Evolutionary conservation across 2,113 vertebrate species (phyloP).

Genomic region (Charina bottae): DNA sequence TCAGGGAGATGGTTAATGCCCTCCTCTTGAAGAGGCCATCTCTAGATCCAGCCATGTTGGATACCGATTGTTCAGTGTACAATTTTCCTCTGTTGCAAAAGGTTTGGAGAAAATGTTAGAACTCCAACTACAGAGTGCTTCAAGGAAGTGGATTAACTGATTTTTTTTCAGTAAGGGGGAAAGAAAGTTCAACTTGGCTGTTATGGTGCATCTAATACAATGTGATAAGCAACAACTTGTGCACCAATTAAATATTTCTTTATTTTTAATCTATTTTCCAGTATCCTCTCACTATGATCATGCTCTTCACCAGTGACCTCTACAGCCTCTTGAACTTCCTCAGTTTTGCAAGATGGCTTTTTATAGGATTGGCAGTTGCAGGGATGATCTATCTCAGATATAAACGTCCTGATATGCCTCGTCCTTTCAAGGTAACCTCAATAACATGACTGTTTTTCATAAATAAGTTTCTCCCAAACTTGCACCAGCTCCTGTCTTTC

Average conservation of each 20-base stretch:
- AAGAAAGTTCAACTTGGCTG: neutral
- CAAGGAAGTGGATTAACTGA: neutral
- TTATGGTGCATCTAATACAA: neutral
- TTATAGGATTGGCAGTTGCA: constrained; percentile 90
- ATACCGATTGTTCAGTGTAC: neutral
- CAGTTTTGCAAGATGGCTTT: constrained; percentile 96
- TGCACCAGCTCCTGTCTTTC: constrained; percentile 1
- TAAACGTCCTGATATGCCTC: constrained; percentile 88
- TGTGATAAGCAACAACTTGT: constrained; percentile 23
- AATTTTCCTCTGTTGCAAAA: neutral
- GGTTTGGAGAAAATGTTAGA: neutral
- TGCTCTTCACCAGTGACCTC: constrained; percentile 92
- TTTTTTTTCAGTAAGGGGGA: neutral
- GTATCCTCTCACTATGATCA: constrained; percentile 91
- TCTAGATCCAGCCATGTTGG: neutral
- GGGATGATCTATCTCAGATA: constrained; percentile 94
- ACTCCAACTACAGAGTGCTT: neutral
- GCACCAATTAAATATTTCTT: constrained; percentile 31
- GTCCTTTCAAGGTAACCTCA: constrained; percentile 93
- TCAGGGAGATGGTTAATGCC: neutral
- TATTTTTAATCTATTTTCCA: constrained; percentile 66
- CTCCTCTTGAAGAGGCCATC: neutral
- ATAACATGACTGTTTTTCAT: constrained; percentile 58
- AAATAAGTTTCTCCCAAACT: constrained; percentile 50
- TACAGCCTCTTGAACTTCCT: constrained; percentile 96